Percentiles rank a stretch among this genome's conserved stretches.
Evolutionary conservation across 2,797 vertebrate genomes (phyloP).

Genomic region (Anas bahamensis): DNA sequence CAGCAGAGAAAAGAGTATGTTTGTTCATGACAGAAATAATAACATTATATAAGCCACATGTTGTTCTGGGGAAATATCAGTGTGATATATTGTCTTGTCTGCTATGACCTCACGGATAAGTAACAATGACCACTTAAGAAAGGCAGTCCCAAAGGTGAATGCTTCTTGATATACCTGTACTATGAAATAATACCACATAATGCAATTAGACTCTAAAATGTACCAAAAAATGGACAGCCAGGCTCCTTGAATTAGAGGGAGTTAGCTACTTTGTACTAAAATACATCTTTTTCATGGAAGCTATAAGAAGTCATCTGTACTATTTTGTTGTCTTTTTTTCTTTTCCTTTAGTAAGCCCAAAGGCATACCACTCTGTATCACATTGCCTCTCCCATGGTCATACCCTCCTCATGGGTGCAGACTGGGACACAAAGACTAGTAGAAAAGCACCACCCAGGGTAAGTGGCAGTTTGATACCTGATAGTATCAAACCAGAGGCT

Average conservation of each 20-base stretch:
- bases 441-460: neutral
- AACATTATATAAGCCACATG: neutral
- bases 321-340: neutral
- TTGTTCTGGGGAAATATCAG: neutral
- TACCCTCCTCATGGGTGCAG: neutral
- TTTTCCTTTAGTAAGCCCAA: neutral
- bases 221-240: neutral
- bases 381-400: neutral
- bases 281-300: neutral
- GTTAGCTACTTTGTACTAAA: neutral
- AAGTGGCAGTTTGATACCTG: neutral
- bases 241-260: accelerated
- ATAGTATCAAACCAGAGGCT: neutral
- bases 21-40: neutral
- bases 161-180: neutral
- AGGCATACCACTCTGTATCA: neutral
- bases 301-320: neutral
- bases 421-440: neutral
- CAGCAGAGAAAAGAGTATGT: neutral
- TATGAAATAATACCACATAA: neutral
- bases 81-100: neutral
- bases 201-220: neutral
- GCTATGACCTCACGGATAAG: neutral
- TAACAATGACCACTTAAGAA: neutral
- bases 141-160: neutral